Evolutionary conservation across 2,113 vertebrate species (phyloP).

Genomic region (Aepyceros melampus): DNA sequence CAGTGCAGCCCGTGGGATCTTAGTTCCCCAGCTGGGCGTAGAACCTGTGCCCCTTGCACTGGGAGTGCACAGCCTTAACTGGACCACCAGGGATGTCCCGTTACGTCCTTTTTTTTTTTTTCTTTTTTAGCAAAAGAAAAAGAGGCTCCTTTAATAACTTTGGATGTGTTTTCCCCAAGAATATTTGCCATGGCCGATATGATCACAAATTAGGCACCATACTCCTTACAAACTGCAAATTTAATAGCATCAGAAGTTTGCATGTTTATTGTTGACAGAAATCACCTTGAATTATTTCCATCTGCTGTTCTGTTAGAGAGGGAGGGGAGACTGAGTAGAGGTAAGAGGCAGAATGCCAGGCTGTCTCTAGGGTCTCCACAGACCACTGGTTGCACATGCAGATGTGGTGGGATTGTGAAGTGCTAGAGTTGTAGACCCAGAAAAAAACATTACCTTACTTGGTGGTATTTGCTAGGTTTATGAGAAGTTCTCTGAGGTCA

Average conservation of each 20-base stretch:
- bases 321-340: not conserved
- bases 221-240: not conserved
- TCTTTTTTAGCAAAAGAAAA: not conserved
- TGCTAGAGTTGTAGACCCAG: too few species aligned
- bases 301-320: not conserved
- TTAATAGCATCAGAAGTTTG: not conserved
- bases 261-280: not conserved
- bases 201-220: not conserved
- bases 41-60: not conserved
- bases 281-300: not conserved
- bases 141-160: not conserved
- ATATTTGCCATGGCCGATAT: not conserved
- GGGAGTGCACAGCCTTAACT: not conserved
- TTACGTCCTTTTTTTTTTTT: not conserved
- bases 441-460: not conserved
- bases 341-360: not conserved
- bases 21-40: not conserved
- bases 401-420: not conserved
- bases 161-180: not conserved
- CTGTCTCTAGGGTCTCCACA: not conserved
- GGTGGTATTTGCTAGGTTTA: not conserved
- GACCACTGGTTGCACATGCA: not conserved
- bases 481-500: not conserved
- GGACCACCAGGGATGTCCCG: not conserved
- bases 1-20: not conserved